Evolutionary conservation across 1,140 invertebrate species (phyloP).

Genomic region (Bombus confusus): DNA sequence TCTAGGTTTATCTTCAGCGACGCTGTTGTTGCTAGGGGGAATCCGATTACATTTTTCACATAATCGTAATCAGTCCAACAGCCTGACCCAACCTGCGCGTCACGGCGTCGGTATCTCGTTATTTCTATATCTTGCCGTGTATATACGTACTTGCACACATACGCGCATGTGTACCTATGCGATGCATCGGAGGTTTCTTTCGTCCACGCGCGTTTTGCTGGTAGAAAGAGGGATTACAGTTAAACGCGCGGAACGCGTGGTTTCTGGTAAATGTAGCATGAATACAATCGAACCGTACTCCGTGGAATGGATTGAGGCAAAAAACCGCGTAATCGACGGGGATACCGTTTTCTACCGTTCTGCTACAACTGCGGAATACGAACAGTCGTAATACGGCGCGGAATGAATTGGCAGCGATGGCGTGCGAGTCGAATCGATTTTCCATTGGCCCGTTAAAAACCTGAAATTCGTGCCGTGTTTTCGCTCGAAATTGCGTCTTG

Average conservation of each 20-base stretch:
- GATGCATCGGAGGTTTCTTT: not conserved
- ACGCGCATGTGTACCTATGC: too few species aligned
- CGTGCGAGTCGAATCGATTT: slow-evolving; percentile 48
- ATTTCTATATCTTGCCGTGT: not conserved
- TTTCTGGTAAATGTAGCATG: slow-evolving; percentile 14
- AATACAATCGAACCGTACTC: slow-evolving; percentile 1
- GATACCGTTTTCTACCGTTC: slow-evolving; percentile 12
- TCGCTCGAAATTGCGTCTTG: slow-evolving; percentile 39
- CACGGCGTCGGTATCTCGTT: slow-evolving; percentile 9
- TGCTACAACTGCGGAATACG: not conserved
- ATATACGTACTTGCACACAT: too few species aligned
- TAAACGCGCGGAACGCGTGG: not conserved
- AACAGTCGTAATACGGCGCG: slow-evolving; percentile 14
- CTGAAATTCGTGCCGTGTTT: slow-evolving; percentile 15
- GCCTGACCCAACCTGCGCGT: not conserved
- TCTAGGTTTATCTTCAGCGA: slow-evolving; percentile 45
- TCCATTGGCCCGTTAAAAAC: slow-evolving; percentile 24
- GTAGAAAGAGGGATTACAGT: not conserved
- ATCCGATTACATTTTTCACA: slow-evolving; percentile 45
- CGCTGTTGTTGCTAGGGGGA: slow-evolving; percentile 55
- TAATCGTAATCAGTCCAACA: slow-evolving; percentile 28
- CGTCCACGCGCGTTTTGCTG: not conserved
- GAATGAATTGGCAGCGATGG: slow-evolving; percentile 46
- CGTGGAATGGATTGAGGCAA: not conserved
- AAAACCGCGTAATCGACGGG: slow-evolving; percentile 18